Base-by-base conservation (phyloP, 2,888 invertebrate genomes). In the Pyrgus malvae region DNA sequence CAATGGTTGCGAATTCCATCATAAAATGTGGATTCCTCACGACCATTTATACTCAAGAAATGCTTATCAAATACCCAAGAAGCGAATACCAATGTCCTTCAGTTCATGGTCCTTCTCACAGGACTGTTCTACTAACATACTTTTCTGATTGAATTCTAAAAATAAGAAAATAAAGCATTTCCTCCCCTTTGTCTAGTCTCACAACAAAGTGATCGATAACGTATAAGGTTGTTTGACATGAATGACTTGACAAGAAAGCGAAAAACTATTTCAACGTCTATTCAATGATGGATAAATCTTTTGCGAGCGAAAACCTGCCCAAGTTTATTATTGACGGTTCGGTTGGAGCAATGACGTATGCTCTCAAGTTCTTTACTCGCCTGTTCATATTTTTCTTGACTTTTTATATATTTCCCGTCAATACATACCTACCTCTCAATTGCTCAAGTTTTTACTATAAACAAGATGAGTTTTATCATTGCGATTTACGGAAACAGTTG, bases 241-340 rank as follows among this genome's bases (percentile, higher is more conserved):
- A 51, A 44, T 51, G 51, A 51, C 16, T 54, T 29, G 23, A 54
- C 38, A 54, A 45, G 29, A 51, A 46, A 40, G 31, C 51, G 45
- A 58, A 60, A 66, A 56, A 63, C 57, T 64, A 69, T 68, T 61
- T 54, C 58, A 55, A 67, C 63, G 60, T 67, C 41, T 50, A 46
- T 40, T 45, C 41, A 55, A 55, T 59, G 38, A 53, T 50, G 49
- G 35, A 40, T 48, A 56, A 57, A 55, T 55, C 19, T 53, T 48
- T 54, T 55, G 17, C 35, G 46, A 40, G 29, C 41, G 38, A 48
- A 55, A 55, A 51, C 25, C 51, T 55, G 51, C 53, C 51, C 21
- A 48, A 59, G 27, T 57, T 40, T 46, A 57, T 59, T 59, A 59
- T 41, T 57, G 41, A 57, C 59, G 44, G 48, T 35, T 51, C 35